phyloP scores from a whole-genome alignment of 1,140 invertebrate species.

The Drosophila lacteicornis region DNA sequence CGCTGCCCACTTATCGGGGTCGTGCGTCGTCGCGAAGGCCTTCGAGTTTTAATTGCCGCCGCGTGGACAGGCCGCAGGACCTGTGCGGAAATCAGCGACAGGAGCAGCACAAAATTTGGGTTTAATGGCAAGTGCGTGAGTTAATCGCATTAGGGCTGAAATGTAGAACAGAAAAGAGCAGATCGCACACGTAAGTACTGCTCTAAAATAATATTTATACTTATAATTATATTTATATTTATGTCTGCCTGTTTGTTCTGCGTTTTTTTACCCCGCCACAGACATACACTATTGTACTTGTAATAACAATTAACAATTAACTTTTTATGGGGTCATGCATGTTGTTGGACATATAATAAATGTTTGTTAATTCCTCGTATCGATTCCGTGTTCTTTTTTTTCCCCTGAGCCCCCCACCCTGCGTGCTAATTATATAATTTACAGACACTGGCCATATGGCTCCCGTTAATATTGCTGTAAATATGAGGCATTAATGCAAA shows the following conservation, averaged over 20 bases:
- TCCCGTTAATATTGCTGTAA: constrained; percentile 38
- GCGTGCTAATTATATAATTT: constrained; percentile 46
- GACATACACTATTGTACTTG: constrained; percentile 49
- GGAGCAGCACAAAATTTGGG: constrained; percentile 75
- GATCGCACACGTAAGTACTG: constrained; percentile 63
- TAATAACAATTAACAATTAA: constrained; percentile 63
- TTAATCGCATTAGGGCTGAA: constrained; percentile 58
- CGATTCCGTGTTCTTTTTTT: constrained; percentile 19
- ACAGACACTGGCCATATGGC: constrained; percentile 40
- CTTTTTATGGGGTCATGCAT: constrained; percentile 57
- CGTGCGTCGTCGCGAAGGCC: constrained; percentile 57
- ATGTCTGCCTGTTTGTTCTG: constrained; percentile 35
- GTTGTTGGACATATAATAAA: constrained; percentile 54
- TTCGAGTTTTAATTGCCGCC: constrained; percentile 84
- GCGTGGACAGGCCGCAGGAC: constrained; percentile 50
- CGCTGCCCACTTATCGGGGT: constrained; percentile 33
- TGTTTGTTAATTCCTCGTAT: constrained; percentile 55
- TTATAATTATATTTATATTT: constrained; percentile 2
- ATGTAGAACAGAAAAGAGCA: constrained; percentile 19
- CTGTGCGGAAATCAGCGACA: constrained; percentile 2
- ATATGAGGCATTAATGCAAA: constrained; percentile 56
- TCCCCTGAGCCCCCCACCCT: background rate
- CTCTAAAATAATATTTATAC: constrained; percentile 45
- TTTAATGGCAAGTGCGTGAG: constrained; percentile 71
- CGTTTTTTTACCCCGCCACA: constrained; percentile 3